These are phyloP conservation scores for Charaxes varanes DNA, from an alignment of 1,140 invertebrate species.

Conservation along the genomic window DNA sequence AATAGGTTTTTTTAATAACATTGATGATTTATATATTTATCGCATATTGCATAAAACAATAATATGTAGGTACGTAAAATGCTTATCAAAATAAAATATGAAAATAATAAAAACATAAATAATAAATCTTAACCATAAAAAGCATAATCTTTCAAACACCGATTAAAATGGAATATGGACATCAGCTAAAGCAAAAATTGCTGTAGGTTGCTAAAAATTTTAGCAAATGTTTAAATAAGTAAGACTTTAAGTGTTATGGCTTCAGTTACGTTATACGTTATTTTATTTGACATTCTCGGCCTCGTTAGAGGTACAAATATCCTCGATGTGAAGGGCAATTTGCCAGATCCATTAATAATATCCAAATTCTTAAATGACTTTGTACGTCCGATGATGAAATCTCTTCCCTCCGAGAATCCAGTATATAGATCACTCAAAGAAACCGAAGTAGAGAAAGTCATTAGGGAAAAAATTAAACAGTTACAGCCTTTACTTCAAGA, in stretches of 20 bases:
- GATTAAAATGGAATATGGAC: background rate
- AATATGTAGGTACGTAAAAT: too few relatives aligned
- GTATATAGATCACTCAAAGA: slow-evolving; percentile 11
- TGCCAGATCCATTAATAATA: slow-evolving; percentile 16
- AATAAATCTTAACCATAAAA: too few relatives aligned
- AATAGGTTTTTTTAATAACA: too few relatives aligned
- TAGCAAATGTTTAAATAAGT: too few relatives aligned
- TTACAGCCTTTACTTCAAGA: slow-evolving; percentile 40
- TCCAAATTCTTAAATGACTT: slow-evolving; percentile 20
- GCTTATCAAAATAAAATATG: too few relatives aligned
- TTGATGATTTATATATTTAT: too few relatives aligned
- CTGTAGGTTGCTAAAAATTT: too few relatives aligned
- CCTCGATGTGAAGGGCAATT: slow-evolving; percentile 8
- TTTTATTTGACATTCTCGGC: background rate
- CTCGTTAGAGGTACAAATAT: background rate
- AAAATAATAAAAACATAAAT: too few relatives aligned
- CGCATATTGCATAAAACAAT: too few relatives aligned
- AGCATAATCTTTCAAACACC: too few relatives aligned
- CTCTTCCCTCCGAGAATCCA: slow-evolving; percentile 7
- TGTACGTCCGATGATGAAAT: slow-evolving; percentile 23
- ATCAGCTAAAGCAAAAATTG: background rate
- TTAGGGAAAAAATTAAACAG: slow-evolving; percentile 32
- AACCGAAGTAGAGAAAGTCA: slow-evolving; percentile 23
- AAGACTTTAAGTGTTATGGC: too few relatives aligned
- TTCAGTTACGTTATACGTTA: background rate